Base-by-base conservation (phyloP, 2,888 invertebrate genomes). In the Iphiclides podalirius region DNA sequence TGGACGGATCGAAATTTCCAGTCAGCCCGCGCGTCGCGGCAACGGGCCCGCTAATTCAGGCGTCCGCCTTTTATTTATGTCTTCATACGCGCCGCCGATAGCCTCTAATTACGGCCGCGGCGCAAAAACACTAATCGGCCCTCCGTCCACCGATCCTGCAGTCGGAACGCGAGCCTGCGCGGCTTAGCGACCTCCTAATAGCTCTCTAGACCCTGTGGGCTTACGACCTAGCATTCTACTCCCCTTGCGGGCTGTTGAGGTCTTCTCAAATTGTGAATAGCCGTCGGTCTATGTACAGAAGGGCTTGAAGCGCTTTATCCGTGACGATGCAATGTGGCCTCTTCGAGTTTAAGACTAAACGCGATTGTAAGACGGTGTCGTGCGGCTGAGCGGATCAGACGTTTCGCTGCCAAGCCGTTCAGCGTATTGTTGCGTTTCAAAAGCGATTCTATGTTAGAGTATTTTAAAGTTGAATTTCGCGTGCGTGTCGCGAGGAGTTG, bases 11-110 rank as follows among this genome's bases (percentile, higher is more conserved):
- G 81, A 76, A 81, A 78, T 79, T 77, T 75, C 73, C 74, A 70
- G 52, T 63, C 64, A 59, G 64, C 61, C 60, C 63, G 67, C 55
- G 61, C 63, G n/a, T n/a, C 64, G 42, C 13, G n/a, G 70, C 63
- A 60, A 64, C 66, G 64, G 53, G 62, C 65, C 66, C 66, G 79
- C 83, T 82, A 80, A 84, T 80, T 84, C 80, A 71, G 66, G 62
- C 66, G 72, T 72, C 72, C 77, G 70, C 76, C 60, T 72, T 84
- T 88, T 85, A 87, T 87, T 87, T 88, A 88, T 86, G 87, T 87
- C 88, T 87, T 86, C 86, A 88, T 88, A 87, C 82, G 70, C 64
- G 76, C 84, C 86, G 86, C 82, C 85, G 86, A 86, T 86, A 80
- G 80, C 72, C 76, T 84, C 84, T 87, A 88, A 88, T 88, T 88